Conservation (phyloP, 2,888 invertebrate species). For the Cryptocephalus moraei region DNA sequence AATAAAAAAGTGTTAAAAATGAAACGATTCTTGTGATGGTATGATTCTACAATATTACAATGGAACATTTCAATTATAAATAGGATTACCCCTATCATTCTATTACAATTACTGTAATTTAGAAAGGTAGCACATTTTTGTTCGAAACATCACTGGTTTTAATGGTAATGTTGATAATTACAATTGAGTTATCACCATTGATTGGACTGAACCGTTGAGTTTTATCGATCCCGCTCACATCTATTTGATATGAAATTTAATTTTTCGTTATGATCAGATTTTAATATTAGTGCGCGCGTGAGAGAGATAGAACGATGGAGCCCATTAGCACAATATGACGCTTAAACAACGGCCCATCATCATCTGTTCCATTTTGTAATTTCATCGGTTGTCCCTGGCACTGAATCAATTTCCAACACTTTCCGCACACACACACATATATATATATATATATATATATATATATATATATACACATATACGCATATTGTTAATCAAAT, state of each 20-base stretch:
- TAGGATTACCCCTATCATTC: too few species aligned
- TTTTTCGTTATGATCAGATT: constrained; percentile 10
- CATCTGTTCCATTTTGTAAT: constrained; percentile 16
- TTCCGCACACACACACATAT: constrained; percentile 14
- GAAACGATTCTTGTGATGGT: too few species aligned
- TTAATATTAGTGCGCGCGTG: constrained; percentile 9
- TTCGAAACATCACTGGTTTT: too few species aligned
- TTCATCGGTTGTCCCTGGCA: constrained; percentile 7
- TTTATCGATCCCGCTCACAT: too few species aligned
- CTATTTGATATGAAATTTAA: constrained; percentile 2
- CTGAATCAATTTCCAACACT: constrained; percentile 21
- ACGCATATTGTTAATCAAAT: constrained; percentile 35
- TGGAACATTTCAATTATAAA: too few species aligned
- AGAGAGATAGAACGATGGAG: constrained; percentile 7
- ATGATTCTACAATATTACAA: too few species aligned
- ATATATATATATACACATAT: constrained; percentile 12
- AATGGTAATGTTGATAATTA: too few species aligned
- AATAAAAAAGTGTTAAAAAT: too few species aligned
- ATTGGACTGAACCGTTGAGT: too few species aligned
- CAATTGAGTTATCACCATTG: too few species aligned
- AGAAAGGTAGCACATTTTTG: too few species aligned
- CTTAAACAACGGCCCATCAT: constrained; percentile 9
- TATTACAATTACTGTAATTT: too few species aligned
- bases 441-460: constrained; percentile 7
- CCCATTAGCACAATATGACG: constrained; percentile 15